Conservation (phyloP, 2,888 invertebrate genomes). For the Odontocerum albicorne region DNA sequence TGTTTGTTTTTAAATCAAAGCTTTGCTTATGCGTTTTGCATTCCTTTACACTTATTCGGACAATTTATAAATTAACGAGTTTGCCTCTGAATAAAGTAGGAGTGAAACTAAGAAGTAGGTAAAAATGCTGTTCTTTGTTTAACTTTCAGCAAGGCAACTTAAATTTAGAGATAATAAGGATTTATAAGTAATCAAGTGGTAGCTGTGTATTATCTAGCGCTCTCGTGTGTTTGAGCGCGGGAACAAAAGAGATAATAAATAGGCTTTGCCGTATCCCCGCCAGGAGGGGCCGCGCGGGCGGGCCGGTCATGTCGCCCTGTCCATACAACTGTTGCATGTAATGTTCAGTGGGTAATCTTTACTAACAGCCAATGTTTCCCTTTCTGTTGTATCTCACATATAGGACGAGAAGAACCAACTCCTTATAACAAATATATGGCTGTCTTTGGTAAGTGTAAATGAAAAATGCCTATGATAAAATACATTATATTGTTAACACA, state of each 20-base stretch:
- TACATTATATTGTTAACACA: conserved; percentile 39
- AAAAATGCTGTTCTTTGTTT: too few relatives aligned
- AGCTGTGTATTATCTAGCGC: neutral
- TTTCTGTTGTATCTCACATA: conserved; percentile 71
- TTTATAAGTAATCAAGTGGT: neutral
- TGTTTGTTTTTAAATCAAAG: too few relatives aligned
- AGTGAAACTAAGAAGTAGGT: too few relatives aligned
- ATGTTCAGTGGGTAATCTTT: conserved; percentile 57
- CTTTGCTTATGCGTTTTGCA: too few relatives aligned
- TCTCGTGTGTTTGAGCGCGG: neutral
- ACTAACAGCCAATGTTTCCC: conserved; percentile 61
- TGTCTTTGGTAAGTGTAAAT: conserved; percentile 88
- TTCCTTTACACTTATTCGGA: too few relatives aligned
- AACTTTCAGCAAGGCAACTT: too few relatives aligned
- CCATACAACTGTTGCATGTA: conserved; percentile 49
- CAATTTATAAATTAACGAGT: too few relatives aligned
- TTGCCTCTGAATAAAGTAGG: too few relatives aligned
- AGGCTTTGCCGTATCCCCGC: too few relatives aligned
- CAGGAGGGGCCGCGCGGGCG: conserved; percentile 37
- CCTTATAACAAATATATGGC: conserved; percentile 93
- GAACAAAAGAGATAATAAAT: neutral
- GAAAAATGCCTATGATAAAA: conserved; percentile 45
- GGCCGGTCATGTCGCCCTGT: conserved; percentile 43
- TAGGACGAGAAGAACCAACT: conserved; percentile 96
- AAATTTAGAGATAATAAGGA: too few relatives aligned